A percentile compares a stretch with the other conserved stretches of the same genome.
Conservation (phyloP, 2,113 vertebrate genomes). For the Chaetodon auriga region DNA sequence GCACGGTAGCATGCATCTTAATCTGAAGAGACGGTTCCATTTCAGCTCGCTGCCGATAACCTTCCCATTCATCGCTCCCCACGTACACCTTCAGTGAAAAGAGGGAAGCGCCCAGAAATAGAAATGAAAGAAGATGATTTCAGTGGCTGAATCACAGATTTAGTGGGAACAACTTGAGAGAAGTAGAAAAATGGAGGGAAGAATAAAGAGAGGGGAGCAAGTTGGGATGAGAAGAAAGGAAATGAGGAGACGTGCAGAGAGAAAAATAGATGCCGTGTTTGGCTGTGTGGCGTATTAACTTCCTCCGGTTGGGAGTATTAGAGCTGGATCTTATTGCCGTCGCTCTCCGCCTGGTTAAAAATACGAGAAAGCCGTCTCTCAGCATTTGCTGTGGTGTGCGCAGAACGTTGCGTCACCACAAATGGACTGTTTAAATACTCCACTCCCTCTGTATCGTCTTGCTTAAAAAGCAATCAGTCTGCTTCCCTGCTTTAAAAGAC, state of each 20-base stretch:
- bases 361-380: slow-evolving; percentile 29
- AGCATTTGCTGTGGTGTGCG: slow-evolving; percentile 5
- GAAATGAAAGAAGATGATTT: slow-evolving; percentile 71
- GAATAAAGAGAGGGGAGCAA: slow-evolving; percentile 44
- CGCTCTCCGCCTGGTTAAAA: slow-evolving; percentile 28
- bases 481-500: slow-evolving; percentile 49
- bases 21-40: slow-evolving; percentile 78
- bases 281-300: slow-evolving; percentile 46
- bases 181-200: slow-evolving; percentile 13
- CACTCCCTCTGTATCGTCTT: slow-evolving; percentile 47
- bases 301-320: slow-evolving; percentile 36
- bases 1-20: slow-evolving; percentile 63
- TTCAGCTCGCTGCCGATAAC: slow-evolving; percentile 67
- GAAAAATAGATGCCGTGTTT: slow-evolving; percentile 45
- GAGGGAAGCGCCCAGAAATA: slow-evolving; percentile 60
- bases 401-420: slow-evolving; percentile 42
- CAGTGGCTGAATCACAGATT: slow-evolving; percentile 58
- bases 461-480: slow-evolving; percentile 73
- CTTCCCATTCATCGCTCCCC: slow-evolving; percentile 59
- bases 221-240: slow-evolving; percentile 38
- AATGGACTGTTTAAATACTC: slow-evolving; percentile 62
- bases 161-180: slow-evolving; percentile 47
- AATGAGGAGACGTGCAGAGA: slow-evolving; percentile 18
- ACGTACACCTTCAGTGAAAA: slow-evolving; percentile 57
- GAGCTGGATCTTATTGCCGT: slow-evolving; percentile 30